Evolutionary conservation across 2,797 vertebrate genomes (phyloP).

Genomic region (Vultur gryphus): DNA sequence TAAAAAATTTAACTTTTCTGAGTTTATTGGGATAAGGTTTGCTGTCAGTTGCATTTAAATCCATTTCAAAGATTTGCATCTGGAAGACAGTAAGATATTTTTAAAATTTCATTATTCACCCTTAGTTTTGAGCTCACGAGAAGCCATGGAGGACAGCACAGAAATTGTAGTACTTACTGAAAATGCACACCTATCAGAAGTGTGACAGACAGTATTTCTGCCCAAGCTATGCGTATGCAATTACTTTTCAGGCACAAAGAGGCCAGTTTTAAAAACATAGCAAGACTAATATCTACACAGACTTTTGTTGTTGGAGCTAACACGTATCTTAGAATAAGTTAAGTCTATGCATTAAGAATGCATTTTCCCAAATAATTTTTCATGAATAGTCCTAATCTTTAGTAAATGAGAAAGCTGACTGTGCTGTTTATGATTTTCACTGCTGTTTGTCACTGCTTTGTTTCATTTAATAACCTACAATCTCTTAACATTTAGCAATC

Average conservation of each 20-base stretch:
- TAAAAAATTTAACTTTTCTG: background rate
- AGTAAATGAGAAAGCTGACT: background rate
- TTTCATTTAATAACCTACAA: background rate
- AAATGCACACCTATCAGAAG: background rate
- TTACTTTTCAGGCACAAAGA: background rate
- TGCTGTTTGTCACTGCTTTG: background rate
- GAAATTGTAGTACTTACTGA: background rate
- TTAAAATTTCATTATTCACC: background rate
- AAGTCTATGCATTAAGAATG: background rate
- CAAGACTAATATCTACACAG: background rate
- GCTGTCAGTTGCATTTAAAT: background rate
- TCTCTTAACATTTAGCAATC: background rate
- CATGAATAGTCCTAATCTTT: background rate
- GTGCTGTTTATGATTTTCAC: background rate
- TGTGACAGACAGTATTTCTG: background rate
- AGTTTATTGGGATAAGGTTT: background rate
- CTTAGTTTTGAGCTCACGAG: background rate
- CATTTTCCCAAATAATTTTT: background rate
- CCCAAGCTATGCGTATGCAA: background rate
- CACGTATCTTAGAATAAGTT: background rate
- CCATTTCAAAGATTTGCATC: background rate
- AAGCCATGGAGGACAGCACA: background rate
- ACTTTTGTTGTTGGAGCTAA: background rate
- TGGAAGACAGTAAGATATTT: background rate
- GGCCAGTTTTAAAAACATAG: background rate